phyloP scores from a whole-genome alignment of 2,888 invertebrate genomes.

The Latrodectus hesperus region DNA sequence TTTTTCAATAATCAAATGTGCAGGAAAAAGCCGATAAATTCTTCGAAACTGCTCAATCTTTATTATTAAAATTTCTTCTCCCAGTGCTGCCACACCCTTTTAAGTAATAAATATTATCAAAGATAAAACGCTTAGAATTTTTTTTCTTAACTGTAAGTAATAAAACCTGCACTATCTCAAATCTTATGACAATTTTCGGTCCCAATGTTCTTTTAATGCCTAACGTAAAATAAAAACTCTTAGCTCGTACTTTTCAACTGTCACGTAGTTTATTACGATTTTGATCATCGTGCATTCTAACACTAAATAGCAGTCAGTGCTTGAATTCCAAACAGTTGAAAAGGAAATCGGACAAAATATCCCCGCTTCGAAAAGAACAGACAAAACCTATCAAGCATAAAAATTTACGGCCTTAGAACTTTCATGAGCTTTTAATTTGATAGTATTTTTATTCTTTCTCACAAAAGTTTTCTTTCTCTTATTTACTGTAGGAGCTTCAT shows the following conservation, averaged over 20 bases:
- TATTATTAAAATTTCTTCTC: too few species aligned
- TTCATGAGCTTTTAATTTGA: not conserved
- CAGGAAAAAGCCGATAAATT: too few species aligned
- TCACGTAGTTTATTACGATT: not conserved
- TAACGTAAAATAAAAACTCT: not conserved
- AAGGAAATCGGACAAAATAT: not conserved
- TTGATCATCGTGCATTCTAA: not conserved
- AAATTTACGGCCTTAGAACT: not conserved
- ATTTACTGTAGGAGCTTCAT: too few species aligned
- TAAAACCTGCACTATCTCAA: not conserved
- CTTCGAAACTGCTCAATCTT: too few species aligned
- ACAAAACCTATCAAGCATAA: conserved; percentile 1
- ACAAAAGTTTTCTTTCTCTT: too few species aligned
- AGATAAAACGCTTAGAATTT: not conserved
- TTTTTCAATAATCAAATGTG: too few species aligned
- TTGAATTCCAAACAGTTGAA: not conserved
- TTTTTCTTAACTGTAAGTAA: not conserved
- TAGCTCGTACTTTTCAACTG: not conserved
- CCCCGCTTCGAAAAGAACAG: not conserved
- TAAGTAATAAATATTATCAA: too few species aligned
- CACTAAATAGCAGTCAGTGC: not conserved
- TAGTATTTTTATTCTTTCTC: not conserved
- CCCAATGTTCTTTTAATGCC: not conserved
- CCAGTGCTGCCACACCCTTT: too few species aligned
- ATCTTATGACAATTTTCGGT: not conserved